These are phyloP conservation scores for Apostichopus leukothele DNA, from an alignment of 53 echinoderm and acorn worm genomes.

Conservation along the genomic window DNA sequence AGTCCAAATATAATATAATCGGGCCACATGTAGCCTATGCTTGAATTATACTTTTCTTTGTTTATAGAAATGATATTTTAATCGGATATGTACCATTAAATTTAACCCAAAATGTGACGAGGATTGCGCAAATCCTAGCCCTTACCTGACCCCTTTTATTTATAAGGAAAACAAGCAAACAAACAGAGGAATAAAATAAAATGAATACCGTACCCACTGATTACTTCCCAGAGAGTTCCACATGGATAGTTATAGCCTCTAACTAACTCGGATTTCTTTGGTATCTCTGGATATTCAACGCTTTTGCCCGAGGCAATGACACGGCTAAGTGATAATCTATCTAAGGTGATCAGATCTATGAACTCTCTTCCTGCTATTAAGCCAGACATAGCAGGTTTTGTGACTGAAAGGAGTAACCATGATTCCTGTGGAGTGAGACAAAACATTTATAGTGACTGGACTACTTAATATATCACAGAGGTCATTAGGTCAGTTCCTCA, in stretches of 20 bases:
- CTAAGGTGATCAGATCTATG: not conserved
- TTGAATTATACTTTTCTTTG: no score
- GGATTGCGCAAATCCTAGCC: no score
- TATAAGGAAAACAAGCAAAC: no score
- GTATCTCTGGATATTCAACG: not conserved
- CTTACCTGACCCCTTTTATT: no score
- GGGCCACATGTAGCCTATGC: no score
- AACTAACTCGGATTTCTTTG: conserved; percentile 6
- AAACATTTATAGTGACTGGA: not conserved
- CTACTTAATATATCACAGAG: no score
- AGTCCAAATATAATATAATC: no score
- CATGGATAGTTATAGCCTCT: conserved; percentile 20
- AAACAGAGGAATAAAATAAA: no score
- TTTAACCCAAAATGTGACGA: no score
- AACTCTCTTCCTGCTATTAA: conserved; percentile 15
- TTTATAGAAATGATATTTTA: no score
- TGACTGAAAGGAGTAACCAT: conserved; percentile 8
- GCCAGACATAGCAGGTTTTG: conserved; percentile 13
- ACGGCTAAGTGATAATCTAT: not conserved
- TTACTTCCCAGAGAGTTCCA: not conserved
- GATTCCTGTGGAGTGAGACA: not conserved
- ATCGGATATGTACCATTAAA: no score
- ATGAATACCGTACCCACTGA: not conserved
- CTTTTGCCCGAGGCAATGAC: conserved; percentile 4
- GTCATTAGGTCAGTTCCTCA: no score